phyloP scores from a whole-genome alignment of 2,797 vertebrate genomes.

The Odontamblyopus rebecca region DNA sequence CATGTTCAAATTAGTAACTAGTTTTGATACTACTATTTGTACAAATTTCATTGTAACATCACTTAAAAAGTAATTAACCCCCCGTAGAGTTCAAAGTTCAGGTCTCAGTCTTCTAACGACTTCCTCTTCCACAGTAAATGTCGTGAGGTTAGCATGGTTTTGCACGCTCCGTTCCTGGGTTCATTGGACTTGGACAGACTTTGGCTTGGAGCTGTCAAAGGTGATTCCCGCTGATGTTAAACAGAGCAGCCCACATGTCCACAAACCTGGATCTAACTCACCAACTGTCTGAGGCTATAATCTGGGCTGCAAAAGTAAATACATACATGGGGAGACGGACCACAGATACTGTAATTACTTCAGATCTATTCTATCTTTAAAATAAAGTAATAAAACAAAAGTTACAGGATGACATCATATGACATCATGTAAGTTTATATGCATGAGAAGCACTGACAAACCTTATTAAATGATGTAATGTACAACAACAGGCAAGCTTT shows the following conservation, averaged over 20 bases:
- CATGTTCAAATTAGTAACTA: not conserved
- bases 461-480: not conserved
- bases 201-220: conserved; percentile 24
- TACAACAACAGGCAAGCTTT: not conserved
- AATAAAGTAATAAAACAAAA: not conserved
- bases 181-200: not conserved
- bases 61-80: not conserved
- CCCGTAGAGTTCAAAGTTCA: conserved; percentile 1
- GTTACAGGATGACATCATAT: not conserved
- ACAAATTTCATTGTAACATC: not conserved
- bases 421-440: not conserved
- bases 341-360: not conserved
- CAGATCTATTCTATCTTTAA: not conserved
- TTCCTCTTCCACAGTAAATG: conserved; percentile 3
- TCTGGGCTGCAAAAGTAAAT: not conserved
- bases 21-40: not conserved
- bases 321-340: not conserved
- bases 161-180: not conserved
- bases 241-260: conserved; percentile 10
- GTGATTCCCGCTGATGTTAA: not conserved
- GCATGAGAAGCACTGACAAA: not conserved
- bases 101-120: not conserved
- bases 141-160: not conserved
- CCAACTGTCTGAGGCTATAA: conserved; percentile 11
- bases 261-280: conserved; percentile 7